These are phyloP conservation scores for Gadus macrocephalus DNA, from an alignment of 2,113 vertebrate genomes.

Conservation along the genomic window DNA sequence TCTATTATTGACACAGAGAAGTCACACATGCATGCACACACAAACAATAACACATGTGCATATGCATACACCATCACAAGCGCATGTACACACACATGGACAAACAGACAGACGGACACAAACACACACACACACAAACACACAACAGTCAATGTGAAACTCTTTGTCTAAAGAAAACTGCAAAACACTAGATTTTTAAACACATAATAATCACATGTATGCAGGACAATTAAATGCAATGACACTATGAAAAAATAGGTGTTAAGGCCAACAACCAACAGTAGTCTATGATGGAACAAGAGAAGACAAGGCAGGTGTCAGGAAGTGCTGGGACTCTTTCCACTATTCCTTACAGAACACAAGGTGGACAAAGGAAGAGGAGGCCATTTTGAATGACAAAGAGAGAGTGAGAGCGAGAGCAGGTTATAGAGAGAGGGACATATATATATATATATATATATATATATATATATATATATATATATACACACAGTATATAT, in stretches of 20 bases:
- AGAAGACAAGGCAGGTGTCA: no score
- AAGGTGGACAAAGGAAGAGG: not conserved
- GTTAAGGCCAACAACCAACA: no score
- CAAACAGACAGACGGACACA: not conserved
- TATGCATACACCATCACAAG: no score
- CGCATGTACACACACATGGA: not conserved
- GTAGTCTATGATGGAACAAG: no score
- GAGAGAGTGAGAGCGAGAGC: not conserved
- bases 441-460: no score
- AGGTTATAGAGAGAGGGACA: no score
- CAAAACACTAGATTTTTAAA: not conserved
- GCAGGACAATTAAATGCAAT: no score
- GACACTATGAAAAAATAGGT: no score
- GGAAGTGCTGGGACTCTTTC: no score
- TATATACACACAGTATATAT: no score
- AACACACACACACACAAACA: slow-evolving; percentile 32
- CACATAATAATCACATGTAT: not conserved
- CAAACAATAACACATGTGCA: slow-evolving; percentile 14
- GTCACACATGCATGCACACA: slow-evolving; percentile 15
- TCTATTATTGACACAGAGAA: slow-evolving; percentile 31
- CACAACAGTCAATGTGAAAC: not conserved
- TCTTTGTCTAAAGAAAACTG: not conserved
- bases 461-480: no score
- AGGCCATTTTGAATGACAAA: not conserved
- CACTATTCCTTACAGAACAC: not conserved